phyloP scores from a whole-genome alignment of 2,888 invertebrate species.

The Prostheceraeus crozeri region DNA sequence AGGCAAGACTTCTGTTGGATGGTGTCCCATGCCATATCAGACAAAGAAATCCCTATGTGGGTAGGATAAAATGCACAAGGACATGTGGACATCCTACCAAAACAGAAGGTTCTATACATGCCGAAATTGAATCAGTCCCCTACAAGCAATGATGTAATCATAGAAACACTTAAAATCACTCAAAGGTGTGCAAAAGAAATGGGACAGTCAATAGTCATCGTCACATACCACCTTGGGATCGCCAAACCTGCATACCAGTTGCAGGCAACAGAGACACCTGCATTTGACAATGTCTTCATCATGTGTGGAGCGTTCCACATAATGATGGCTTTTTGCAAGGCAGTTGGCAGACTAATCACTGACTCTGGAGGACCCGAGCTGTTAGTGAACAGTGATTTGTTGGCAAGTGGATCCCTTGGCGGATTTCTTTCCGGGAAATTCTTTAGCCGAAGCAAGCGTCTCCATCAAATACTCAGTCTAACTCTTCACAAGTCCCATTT shows the following conservation, averaged over 20 bases:
- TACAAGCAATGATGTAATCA: constrained; percentile 40
- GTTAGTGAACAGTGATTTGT: constrained; percentile 41
- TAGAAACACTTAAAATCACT: constrained; percentile 38
- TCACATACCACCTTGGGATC: constrained; percentile 40
- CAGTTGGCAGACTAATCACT: constrained; percentile 41
- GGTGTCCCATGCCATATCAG: constrained; percentile 33
- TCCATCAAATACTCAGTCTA: constrained; percentile 40
- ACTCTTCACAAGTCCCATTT: constrained; percentile 41
- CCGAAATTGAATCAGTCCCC: constrained; percentile 37
- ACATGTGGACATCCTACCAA: constrained; percentile 36
- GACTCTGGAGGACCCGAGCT: constrained; percentile 41
- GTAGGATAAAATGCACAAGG: constrained; percentile 40
- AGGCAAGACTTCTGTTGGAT: too few relatives aligned
- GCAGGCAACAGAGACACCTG: constrained; percentile 40
- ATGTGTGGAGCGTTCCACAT: constrained; percentile 43
- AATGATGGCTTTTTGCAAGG: constrained; percentile 40
- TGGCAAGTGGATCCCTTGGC: constrained; percentile 41
- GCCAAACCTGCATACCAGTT: constrained; percentile 42
- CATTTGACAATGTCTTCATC: constrained; percentile 42
- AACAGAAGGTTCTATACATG: constrained; percentile 41
- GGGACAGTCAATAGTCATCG: constrained; percentile 37
- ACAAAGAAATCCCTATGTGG: constrained; percentile 39
- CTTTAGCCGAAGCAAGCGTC: constrained; percentile 41
- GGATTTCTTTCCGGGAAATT: constrained; percentile 40
- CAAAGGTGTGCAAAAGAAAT: constrained; percentile 40